Evolutionary conservation across 2,797 vertebrate species (phyloP), one percentile per base, ranked within the genome.

Genomic region (Cephalopachus bancanus): DNA sequence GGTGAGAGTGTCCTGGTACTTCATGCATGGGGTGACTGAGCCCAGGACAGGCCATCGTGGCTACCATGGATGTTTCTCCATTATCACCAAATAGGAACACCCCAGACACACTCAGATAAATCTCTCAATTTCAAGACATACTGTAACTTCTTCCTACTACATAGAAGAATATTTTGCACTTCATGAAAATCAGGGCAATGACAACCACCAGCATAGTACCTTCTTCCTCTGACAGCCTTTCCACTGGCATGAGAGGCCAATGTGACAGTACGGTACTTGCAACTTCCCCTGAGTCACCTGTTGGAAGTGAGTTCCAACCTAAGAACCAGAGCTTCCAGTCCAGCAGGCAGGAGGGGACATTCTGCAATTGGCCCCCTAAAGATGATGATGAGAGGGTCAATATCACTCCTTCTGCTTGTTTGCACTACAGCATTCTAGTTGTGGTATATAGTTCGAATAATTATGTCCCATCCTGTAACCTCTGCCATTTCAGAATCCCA

Each of bases 391-490:
- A 67, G 28, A 53, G 20, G 62, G 28, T 83, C 37, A 53, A n/a
- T 53, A 67, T 10, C 51, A 67, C 60, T 64, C 65, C 17, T 62
- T 53, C 81, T 53, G 3, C 62, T 64, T 65, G 44, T 67, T 51
- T n/a, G 30, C 17, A 67, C 62, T 20, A 22, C 12, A 30, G 2
- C 19, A 2, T 65, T 65, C 49, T 83, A 51, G 19, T 19, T 83
- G 51, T 83, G 44, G 4, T 17, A 64, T 22, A 51, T 28, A 12
- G 51, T 53, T 64, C 74, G 65, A 33, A 37, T 9, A 33, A 12
- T 15, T 65, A 62, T 53, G 22, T 28, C 22, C n/a, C 10, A n/a
- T 20, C 16, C 16, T 0, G 0, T 20, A 55, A 16, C 10, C 6
- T 53, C 3, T 37, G n/a, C n/a, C 44, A 19, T 65, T 89, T 74